Evolutionary conservation across 2,113 vertebrate genomes (phyloP).

Genomic region (Pavo muticus): DNA sequence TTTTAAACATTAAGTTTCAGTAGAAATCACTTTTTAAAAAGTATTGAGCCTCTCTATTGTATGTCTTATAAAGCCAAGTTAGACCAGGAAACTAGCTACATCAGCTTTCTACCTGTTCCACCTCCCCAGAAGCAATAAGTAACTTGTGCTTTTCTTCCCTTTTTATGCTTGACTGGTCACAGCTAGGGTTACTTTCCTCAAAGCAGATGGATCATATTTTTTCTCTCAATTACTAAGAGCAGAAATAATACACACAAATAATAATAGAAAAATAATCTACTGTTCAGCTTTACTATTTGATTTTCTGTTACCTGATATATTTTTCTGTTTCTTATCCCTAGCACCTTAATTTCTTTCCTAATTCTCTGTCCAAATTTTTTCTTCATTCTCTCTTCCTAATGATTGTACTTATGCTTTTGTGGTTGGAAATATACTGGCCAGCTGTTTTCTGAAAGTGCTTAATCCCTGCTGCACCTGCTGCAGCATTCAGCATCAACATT

Average conservation of each 20-base stretch:
- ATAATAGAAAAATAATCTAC: neutral
- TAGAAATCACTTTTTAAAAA: neutral
- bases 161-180: neutral
- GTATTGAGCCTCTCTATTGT: neutral
- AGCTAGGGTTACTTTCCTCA: neutral
- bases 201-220: neutral
- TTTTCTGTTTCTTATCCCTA: neutral
- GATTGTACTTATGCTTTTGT: neutral
- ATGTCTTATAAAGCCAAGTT: accelerated
- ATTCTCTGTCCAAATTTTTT: neutral
- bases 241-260: neutral
- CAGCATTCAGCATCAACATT: slow-evolving; percentile 24
- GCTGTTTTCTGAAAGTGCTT: slow-evolving; percentile 38
- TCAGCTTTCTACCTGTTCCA: neutral
- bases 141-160: neutral
- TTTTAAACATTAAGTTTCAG: neutral
- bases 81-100: neutral
- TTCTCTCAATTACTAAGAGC: neutral
- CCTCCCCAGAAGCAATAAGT: neutral
- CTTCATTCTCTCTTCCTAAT: neutral
- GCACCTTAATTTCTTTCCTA: neutral
- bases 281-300: neutral
- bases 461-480: slow-evolving; percentile 41
- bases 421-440: neutral
- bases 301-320: neutral